Percentiles rank a stretch among this genome's conserved stretches.
Conservation (phyloP, 2,797 vertebrate species). For the Bovichtus variegatus region DNA sequence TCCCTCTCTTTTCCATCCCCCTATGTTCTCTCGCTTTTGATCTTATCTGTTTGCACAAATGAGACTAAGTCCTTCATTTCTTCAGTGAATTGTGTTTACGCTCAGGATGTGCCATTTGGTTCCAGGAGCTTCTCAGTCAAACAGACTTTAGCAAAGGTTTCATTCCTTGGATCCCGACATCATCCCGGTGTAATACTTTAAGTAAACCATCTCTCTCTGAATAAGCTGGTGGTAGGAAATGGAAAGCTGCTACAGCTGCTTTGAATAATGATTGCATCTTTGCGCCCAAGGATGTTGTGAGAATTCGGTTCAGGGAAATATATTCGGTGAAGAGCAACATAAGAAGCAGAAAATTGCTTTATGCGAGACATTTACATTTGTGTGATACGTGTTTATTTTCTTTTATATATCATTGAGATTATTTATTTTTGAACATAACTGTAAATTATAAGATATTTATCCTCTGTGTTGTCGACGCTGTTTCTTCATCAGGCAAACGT, state of each 20-base stretch:
- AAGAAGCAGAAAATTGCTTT: constrained; percentile 25
- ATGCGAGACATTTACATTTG: constrained; percentile 32
- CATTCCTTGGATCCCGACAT: constrained; percentile 48
- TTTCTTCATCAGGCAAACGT: too few species aligned
- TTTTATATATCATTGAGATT: background rate
- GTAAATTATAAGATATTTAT: constrained; percentile 7
- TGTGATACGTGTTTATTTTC: constrained; percentile 30
- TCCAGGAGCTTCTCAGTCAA: constrained; percentile 60
- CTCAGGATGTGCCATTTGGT: constrained; percentile 42
- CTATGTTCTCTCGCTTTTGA: constrained; percentile 45
- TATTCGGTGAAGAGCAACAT: constrained; percentile 14
- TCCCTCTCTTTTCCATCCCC: constrained; percentile 27
- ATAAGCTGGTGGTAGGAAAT: constrained; percentile 49
- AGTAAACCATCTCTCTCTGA: constrained; percentile 52
- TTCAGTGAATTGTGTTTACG: constrained; percentile 66
- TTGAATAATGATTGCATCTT: constrained; percentile 53
- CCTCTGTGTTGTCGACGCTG: constrained; percentile 7
- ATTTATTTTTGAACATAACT: constrained; percentile 1
- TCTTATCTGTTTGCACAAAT: constrained; percentile 68
- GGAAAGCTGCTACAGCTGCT: constrained; percentile 54
- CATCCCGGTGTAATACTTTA: constrained; percentile 57
- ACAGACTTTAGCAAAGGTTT: constrained; percentile 49
- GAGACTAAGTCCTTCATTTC: constrained; percentile 61
- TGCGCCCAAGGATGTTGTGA: constrained; percentile 35
- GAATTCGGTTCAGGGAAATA: constrained; percentile 24